These are phyloP conservation scores for Octonoba sinensis DNA, from an alignment of 2,888 invertebrate genomes.

Conservation along the genomic window DNA sequence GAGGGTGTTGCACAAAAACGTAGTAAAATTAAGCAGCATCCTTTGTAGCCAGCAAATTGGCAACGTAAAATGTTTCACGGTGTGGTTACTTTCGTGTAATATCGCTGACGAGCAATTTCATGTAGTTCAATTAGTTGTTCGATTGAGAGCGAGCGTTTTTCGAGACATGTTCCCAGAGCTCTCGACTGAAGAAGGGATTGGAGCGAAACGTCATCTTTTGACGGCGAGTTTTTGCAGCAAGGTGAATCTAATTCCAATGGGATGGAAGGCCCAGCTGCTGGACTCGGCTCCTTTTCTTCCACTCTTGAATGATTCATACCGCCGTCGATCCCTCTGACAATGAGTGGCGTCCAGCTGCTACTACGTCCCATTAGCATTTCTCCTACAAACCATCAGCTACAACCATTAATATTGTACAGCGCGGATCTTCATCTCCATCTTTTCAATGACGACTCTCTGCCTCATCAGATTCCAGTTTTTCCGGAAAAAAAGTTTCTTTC, in stretches of 20 bases:
- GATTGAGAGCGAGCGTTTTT: no score
- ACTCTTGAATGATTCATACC: conserved; percentile 60
- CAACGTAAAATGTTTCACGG: no score
- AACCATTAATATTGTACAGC: conserved; percentile 62
- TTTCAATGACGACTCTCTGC: conserved; percentile 47
- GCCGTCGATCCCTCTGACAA: conserved; percentile 54
- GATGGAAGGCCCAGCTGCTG: conserved; percentile 44
- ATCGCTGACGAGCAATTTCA: no score
- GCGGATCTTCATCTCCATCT: conserved; percentile 51
- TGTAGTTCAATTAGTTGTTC: no score
- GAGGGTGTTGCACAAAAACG: no score
- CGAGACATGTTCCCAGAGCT: no score
- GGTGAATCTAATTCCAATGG: conserved; percentile 54
- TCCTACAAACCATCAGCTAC: conserved; percentile 47
- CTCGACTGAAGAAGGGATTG: no score
- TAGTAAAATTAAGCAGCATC: no score
- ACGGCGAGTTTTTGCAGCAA: conserved; percentile 22
- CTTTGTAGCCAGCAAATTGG: no score
- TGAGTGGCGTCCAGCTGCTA: conserved; percentile 46
- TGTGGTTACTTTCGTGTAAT: no score
- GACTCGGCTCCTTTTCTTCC: conserved; percentile 34
- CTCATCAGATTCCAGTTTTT: conserved; percentile 52
- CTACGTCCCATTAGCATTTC: conserved; percentile 50
- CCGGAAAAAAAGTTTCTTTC: background rate
- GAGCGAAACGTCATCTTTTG: conserved; percentile 31